Evolutionary conservation across 2,888 invertebrate species (phyloP).

Genomic region (Vandiemenella viatica): DNA sequence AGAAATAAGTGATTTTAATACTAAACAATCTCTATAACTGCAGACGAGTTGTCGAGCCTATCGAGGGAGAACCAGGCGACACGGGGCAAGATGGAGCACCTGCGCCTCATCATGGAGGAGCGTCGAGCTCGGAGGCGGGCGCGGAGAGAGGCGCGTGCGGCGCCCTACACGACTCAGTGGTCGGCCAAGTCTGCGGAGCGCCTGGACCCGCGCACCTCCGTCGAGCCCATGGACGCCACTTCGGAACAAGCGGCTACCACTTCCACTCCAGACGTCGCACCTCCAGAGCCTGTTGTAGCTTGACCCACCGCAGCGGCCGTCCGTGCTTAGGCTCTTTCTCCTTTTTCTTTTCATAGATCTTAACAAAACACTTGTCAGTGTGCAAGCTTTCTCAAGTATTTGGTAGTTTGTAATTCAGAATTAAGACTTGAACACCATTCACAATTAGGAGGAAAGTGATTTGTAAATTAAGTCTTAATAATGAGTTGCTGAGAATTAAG

Average conservation of each 20-base stretch:
- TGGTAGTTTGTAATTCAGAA: neutral
- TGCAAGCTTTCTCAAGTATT: neutral
- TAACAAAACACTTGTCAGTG: neutral
- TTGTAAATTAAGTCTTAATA: no score
- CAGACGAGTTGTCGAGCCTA: constrained; percentile 28
- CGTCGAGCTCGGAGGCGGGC: constrained; percentile 50
- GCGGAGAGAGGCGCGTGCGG: constrained; percentile 45
- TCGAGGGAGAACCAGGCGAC: constrained; percentile 63
- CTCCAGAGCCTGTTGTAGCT: constrained; percentile 19
- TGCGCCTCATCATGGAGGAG: constrained; percentile 81
- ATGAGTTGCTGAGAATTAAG: neutral
- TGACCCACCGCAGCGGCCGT: constrained; percentile 9
- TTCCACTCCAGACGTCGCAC: constrained; percentile 12
- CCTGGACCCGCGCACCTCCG: constrained; percentile 2
- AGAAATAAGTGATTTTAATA: neutral
- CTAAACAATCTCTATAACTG: neutral
- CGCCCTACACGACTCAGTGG: constrained; percentile 23
- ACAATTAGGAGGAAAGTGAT: no score
- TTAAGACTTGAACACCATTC: neutral
- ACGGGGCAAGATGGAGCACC: constrained; percentile 71
- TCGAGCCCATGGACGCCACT: constrained; percentile 16
- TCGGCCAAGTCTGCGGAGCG: constrained; percentile 17
- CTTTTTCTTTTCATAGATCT: neutral
- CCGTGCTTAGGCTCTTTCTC: neutral
- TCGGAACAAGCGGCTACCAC: constrained; percentile 7